Conservation (phyloP, 37 sponge, comb jelly and placozoan species). For the Beroe ovata region DNA sequence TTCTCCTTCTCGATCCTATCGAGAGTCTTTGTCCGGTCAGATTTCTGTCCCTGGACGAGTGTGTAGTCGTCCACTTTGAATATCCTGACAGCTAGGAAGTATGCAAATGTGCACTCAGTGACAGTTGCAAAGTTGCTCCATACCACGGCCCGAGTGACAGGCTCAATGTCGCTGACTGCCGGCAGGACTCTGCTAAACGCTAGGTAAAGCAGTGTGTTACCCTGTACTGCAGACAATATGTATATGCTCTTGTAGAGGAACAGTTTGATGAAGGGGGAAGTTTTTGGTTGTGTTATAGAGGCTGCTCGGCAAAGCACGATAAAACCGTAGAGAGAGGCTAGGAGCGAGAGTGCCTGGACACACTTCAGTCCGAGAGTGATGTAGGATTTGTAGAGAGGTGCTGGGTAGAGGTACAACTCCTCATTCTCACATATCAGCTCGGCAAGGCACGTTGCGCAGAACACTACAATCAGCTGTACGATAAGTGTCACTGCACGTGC, state of each 20-base stretch:
- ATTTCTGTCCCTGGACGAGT: neutral
- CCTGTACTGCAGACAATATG: constrained; percentile 31
- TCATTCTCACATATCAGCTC: constrained; percentile 66
- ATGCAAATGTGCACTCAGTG: constrained; percentile 25
- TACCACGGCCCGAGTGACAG: constrained; percentile 36
- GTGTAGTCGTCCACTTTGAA: constrained; percentile 37
- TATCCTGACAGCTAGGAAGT: constrained; percentile 10
- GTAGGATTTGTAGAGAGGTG: constrained; percentile 38
- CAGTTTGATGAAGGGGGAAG: constrained; percentile 34
- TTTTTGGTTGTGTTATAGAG: neutral
- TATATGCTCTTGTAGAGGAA: constrained; percentile 34
- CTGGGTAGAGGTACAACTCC: constrained; percentile 43
- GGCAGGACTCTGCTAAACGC: constrained; percentile 26
- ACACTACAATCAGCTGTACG: constrained; percentile 19
- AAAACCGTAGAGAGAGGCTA: constrained; percentile 1
- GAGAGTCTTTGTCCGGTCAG: neutral
- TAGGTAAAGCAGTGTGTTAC: constrained; percentile 16
- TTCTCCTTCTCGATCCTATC: neutral
- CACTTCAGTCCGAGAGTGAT: constrained; percentile 30
- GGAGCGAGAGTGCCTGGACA: constrained; percentile 11
- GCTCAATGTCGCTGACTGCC: constrained; percentile 6
- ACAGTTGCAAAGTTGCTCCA: constrained; percentile 61
- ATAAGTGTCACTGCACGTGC: constrained; percentile 18
- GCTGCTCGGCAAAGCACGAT: constrained; percentile 29
- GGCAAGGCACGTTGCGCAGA: constrained; percentile 29